Evolutionary conservation across 2,113 vertebrate genomes (phyloP), one percentile per base, ranked within the genome.

Genomic region (Spea bombifrons): DNA sequence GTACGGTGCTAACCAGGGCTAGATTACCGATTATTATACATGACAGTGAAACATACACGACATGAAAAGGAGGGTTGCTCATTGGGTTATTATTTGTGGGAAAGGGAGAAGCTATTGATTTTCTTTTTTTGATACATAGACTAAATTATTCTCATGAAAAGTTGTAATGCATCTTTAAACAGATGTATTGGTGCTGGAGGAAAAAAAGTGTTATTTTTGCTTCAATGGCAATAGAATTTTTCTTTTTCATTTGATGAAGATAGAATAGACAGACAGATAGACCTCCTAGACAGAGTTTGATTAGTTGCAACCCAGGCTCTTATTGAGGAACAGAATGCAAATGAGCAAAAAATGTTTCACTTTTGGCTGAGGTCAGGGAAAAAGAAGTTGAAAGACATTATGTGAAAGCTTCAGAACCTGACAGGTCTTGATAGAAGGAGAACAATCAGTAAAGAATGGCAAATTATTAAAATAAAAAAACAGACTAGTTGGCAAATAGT

Each of bases 101-200:
- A 30, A 53, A 91, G 86, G 89, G 89, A 90, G 91, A 91, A 91
- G 90, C 83, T 72, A 91, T 93, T 93, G 89, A 92, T 92, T 93
- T 92, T 92, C 88, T 82, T 86, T 30, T 89, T 91, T 93, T 93
- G 92, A 92, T 92, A 90, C 89, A 90, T 90, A 86, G 89, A 87
- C 88, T 91, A 92, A 92, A 93, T 92, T 92, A 93, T 90, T 87
- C 88, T 88, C 88, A 90, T 90, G 91, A 91, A 93, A 90, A 92
- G 90, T 87, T 88, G 88, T 83, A 92, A 93, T 91, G 90, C 84
- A 92, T 92, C 91, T 92, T 90, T 93, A 92, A 93, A 88, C 86
- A 92, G 90, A 93, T 92, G 89, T 92, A 92, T 90, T 89, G 83
- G 84, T 83, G 84, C 83, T 86, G 81, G 84, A 77, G 86, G 84